These are phyloP conservation scores for Microcebus griseorufus DNA, from an alignment of 2,113 vertebrate genomes.

Conservation along the genomic window DNA sequence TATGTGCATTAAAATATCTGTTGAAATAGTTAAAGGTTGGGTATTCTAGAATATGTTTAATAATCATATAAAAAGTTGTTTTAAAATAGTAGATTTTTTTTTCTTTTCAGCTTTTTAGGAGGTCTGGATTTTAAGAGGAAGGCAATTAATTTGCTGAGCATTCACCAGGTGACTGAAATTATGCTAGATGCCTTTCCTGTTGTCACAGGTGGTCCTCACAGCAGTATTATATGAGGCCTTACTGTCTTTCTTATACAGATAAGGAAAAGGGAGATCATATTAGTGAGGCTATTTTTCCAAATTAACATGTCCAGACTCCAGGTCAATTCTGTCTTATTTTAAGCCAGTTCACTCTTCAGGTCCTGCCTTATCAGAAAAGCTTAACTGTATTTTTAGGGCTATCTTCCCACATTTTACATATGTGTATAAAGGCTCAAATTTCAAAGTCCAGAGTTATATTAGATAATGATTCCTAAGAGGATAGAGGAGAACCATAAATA, in stretches of 20 bases:
- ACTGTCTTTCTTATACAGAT: not conserved
- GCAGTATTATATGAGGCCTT: not conserved
- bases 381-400: not conserved
- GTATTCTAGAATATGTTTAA: conserved; percentile 14
- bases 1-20: conserved; percentile 63
- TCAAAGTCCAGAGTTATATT: not conserved
- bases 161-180: not conserved
- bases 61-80: conserved; percentile 2
- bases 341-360: not conserved
- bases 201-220: not conserved
- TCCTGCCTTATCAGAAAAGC: not conserved
- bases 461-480: not conserved
- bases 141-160: not conserved
- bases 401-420: not conserved
- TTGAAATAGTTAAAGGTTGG: conserved; percentile 70
- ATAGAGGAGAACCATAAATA: not conserved
- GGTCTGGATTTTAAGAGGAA: conserved; percentile 33
- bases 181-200: not conserved
- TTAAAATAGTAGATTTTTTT: conserved; percentile 5
- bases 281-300: not conserved
- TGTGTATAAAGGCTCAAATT: not conserved
- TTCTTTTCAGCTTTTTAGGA: conserved; percentile 1
- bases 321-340: not conserved
- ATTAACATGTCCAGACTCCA: not conserved
- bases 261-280: not conserved